A percentile compares a stretch with the other conserved stretches of the same genome.
Conservation (phyloP, 1,140 invertebrate genomes). For the Orchesella cincta region DNA sequence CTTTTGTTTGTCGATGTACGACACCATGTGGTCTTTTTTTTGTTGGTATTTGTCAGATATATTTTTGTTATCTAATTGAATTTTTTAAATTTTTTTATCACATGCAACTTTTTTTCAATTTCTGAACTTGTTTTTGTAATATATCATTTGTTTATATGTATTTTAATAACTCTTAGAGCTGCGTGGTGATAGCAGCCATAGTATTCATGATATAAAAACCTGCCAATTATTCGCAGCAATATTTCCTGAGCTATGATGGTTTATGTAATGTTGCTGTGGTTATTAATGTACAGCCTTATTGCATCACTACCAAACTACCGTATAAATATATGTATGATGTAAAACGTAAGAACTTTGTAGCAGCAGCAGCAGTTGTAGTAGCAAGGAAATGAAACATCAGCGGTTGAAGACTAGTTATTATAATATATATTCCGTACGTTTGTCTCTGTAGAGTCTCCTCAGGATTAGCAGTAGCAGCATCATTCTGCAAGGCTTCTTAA, state of each 20-base stretch:
- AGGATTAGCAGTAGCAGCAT: neutral
- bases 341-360: neutral
- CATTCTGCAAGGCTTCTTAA: neutral
- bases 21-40: neutral
- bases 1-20: neutral
- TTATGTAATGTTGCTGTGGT: neutral
- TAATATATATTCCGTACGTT: neutral
- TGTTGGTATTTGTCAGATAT: neutral
- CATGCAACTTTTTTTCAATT: too few species aligned
- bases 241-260: neutral
- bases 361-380: neutral
- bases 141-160: neutral
- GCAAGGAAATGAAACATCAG: neutral
- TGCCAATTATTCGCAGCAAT: neutral
- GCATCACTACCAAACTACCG: too few species aligned
- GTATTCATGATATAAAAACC: neutral
- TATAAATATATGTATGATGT: neutral
- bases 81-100: neutral
- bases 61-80: neutral
- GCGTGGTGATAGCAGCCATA: neutral
- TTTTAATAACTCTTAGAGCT: too few species aligned
- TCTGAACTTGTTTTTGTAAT: neutral
- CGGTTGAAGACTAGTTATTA: neutral
- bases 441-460: too few species aligned
- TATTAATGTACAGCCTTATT: too few species aligned